Conservation (phyloP, 2,113 vertebrate species). For the Taurulus bubalis region DNA sequence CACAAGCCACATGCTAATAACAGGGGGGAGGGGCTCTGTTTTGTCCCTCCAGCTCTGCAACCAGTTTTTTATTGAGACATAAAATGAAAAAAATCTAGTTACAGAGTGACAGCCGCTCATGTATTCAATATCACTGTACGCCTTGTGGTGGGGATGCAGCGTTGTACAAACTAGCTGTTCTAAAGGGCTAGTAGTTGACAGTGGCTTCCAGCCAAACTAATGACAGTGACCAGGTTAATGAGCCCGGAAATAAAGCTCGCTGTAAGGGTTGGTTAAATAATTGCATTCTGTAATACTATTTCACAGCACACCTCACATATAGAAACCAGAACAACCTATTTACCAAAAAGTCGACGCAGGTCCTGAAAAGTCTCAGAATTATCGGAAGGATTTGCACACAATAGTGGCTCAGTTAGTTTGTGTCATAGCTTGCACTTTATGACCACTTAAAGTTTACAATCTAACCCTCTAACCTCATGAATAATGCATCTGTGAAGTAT, state of each 20-base stretch:
- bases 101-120: neutral
- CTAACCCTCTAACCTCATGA: neutral
- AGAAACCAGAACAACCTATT: neutral
- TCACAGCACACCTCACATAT: neutral
- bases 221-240: slow-evolving; percentile 1
- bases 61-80: slow-evolving; percentile 4
- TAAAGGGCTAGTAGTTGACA: neutral
- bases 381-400: slow-evolving; percentile 5
- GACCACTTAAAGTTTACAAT: slow-evolving; percentile 9
- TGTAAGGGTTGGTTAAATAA: neutral
- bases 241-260: neutral
- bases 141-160: neutral
- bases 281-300: slow-evolving; percentile 2
- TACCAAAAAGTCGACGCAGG: neutral
- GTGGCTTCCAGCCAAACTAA: slow-evolving; percentile 12
- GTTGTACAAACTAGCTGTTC: slow-evolving; percentile 7
- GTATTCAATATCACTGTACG: neutral
- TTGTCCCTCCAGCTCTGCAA: slow-evolving; percentile 18
- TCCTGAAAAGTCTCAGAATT: neutral
- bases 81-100: neutral
- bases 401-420: neutral
- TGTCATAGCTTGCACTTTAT: neutral
- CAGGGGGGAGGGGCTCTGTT: neutral
- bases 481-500: neutral
- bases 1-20: slow-evolving; percentile 7